phyloP scores from a whole-genome alignment of 2,797 vertebrate species.

The Arctocebus calabarensis region DNA sequence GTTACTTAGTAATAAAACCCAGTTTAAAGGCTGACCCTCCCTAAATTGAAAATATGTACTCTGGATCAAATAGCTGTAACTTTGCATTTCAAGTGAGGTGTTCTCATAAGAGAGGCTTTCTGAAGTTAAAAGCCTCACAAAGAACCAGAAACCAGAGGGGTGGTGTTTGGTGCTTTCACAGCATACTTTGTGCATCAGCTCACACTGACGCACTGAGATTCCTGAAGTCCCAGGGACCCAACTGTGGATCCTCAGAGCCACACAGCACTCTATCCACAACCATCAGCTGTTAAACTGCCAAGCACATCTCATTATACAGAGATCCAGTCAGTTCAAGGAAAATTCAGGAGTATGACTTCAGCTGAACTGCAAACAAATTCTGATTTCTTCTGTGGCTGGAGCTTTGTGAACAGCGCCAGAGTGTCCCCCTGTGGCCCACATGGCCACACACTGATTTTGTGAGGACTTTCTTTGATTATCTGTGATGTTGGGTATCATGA shows the following conservation, averaged over 20 bases:
- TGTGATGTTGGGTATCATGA: too few relatives aligned
- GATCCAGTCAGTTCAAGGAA: neutral
- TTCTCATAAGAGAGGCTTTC: neutral
- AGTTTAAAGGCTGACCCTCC: neutral
- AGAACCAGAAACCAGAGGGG: conserved; percentile 23
- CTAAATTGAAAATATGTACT: conserved; percentile 6
- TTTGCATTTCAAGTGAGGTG: conserved; percentile 27
- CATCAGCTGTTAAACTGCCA: neutral
- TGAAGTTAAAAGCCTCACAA: conserved; percentile 25
- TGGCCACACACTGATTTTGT: too few relatives aligned
- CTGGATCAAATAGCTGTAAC: neutral
- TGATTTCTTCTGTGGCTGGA: neutral
- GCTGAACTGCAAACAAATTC: conserved; percentile 43
- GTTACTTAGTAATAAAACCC: neutral
- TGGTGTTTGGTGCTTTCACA: neutral
- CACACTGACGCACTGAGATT: neutral
- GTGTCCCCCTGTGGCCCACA: too few relatives aligned
- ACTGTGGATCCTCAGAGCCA: neutral
- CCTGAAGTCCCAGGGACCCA: neutral
- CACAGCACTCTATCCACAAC: conserved; percentile 2
- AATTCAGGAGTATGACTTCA: conserved; percentile 39
- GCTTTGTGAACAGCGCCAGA: neutral
- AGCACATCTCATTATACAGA: neutral
- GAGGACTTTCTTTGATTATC: too few relatives aligned
- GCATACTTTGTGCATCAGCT: neutral